phyloP scores from a whole-genome alignment of 2,797 vertebrate species.

The Cheirogaleus major region DNA sequence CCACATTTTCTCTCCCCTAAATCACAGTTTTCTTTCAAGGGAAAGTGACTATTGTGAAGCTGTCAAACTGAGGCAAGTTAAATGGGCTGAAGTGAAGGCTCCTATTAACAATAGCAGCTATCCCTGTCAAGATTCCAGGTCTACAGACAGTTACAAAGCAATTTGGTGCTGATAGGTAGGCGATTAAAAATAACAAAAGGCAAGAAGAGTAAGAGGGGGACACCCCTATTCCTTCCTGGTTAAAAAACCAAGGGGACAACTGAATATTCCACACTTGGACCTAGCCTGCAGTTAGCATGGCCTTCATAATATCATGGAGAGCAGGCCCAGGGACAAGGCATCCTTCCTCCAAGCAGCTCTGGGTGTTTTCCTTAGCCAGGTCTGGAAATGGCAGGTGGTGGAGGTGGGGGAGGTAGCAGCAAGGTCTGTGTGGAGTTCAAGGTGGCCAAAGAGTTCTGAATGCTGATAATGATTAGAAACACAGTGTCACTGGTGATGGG shows the following conservation, averaged over 20 bases:
- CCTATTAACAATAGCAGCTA: slow-evolving; percentile 86
- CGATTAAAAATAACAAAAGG: slow-evolving; percentile 85
- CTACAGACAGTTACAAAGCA: slow-evolving; percentile 85
- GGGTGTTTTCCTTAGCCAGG: slow-evolving; percentile 65
- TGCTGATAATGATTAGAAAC: slow-evolving; percentile 60
- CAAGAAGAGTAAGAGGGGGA: slow-evolving; percentile 80
- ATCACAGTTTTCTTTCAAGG: slow-evolving; percentile 86
- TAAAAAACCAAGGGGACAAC: slow-evolving; percentile 68
- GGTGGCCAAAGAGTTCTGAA: slow-evolving; percentile 61
- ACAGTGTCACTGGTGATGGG: background rate
- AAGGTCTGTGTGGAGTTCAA: slow-evolving; percentile 73
- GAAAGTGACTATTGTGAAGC: slow-evolving; percentile 87
- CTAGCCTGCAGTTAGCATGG: slow-evolving; percentile 66
- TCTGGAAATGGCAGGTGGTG: background rate
- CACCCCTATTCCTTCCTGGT: slow-evolving; percentile 73
- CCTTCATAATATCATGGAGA: slow-evolving; percentile 73
- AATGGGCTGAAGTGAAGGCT: slow-evolving; percentile 85
- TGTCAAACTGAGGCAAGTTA: slow-evolving; percentile 87
- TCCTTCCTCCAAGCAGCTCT: slow-evolving; percentile 65
- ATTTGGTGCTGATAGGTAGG: slow-evolving; percentile 84
- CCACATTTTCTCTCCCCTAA: slow-evolving; percentile 86
- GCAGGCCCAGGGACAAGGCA: slow-evolving; percentile 65
- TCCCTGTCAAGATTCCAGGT: slow-evolving; percentile 86
- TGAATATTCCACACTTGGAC: slow-evolving; percentile 59
- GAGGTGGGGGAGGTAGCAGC: background rate